Evolutionary conservation across 1,140 invertebrate species (phyloP), one percentile per base, ranked within the genome.

Genomic region (Drosophila arawakana): DNA sequence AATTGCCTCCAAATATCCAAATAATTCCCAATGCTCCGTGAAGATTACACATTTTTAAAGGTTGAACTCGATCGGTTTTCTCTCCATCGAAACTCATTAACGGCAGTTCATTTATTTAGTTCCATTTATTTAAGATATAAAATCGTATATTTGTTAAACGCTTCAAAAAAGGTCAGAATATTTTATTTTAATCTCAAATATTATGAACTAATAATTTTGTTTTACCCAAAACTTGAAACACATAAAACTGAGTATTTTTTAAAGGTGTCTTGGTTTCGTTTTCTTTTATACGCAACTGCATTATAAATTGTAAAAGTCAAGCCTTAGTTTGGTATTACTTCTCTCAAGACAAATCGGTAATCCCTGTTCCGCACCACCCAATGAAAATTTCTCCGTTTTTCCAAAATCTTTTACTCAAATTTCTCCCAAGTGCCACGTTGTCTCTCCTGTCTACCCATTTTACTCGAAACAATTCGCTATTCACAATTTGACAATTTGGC

Each of bases 1-100:
- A 89, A 86, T 88, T 88, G 80, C 69, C 66, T 72, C 67, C 67
- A 57, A 61, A 81, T 69, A 80, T 72, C 67, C 67, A 57, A 61
- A 81, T 69, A 80, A 79, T 79, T 58, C 57, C 35, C 63, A 73
- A 73, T 73, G 55, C 63, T 47, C 70, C 71, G 57, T 61, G 66
- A 69, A 74, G 71, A 47, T 69, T 49, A 63, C 59, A 71, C 68
- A 63, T 57, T 70, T 70, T 46, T 46, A 37, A 49, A 59, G 39
- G 39, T 39, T 59, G 41, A 57, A 43, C 37, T 57, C 35, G 18
- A 57, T 15, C 11, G 57, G 25, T 30, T 30, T 25, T 46, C 13
- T 7, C 21, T 50, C 3, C 2, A n/a, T 52, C 25, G 30, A 52
- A 55, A 34, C 25, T 52, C 49, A 52, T 52, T 54, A 46, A 49